Evolutionary conservation across 2,888 invertebrate genomes (phyloP).

Genomic region (Lottia scabra): DNA sequence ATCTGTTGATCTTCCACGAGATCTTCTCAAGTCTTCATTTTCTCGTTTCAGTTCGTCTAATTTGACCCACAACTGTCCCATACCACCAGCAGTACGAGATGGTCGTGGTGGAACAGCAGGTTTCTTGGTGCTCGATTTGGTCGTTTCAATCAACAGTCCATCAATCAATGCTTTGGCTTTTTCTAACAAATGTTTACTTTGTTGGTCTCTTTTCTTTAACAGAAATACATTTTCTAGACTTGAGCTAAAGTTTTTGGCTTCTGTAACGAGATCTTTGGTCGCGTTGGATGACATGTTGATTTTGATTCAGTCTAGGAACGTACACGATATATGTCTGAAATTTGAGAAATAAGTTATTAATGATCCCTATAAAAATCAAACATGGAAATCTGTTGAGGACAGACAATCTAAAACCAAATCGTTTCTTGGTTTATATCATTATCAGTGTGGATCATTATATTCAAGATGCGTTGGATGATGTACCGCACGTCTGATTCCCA

Average conservation of each 20-base stretch:
- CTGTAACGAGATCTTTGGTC: constrained; percentile 51
- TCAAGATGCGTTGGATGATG: too few species aligned
- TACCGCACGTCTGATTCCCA: too few species aligned
- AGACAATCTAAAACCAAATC: too few species aligned
- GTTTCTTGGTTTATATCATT: too few species aligned
- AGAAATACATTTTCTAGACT: constrained; percentile 57
- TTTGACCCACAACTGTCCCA: constrained; percentile 64
- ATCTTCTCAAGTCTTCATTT: constrained; percentile 53
- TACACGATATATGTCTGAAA: too few species aligned
- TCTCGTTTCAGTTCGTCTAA: constrained; percentile 61
- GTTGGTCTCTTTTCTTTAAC: constrained; percentile 57
- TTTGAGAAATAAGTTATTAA: too few species aligned
- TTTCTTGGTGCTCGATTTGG: constrained; percentile 24
- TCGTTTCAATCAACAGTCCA: constrained; percentile 41
- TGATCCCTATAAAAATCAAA: too few species aligned
- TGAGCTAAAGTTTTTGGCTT: constrained; percentile 57
- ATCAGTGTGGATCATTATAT: too few species aligned
- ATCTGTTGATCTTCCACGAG: constrained; percentile 38
- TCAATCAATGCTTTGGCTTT: constrained; percentile 54
- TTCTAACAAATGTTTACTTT: constrained; percentile 55
- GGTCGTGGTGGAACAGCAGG: constrained; percentile 33
- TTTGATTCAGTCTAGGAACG: too few species aligned
- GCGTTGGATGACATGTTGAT: constrained; percentile 32
- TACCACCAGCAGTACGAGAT: constrained; percentile 40
- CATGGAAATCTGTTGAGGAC: too few species aligned